Evolutionary conservation across 2,113 vertebrate species (phyloP).

Genomic region (Osmerus mordax): DNA sequence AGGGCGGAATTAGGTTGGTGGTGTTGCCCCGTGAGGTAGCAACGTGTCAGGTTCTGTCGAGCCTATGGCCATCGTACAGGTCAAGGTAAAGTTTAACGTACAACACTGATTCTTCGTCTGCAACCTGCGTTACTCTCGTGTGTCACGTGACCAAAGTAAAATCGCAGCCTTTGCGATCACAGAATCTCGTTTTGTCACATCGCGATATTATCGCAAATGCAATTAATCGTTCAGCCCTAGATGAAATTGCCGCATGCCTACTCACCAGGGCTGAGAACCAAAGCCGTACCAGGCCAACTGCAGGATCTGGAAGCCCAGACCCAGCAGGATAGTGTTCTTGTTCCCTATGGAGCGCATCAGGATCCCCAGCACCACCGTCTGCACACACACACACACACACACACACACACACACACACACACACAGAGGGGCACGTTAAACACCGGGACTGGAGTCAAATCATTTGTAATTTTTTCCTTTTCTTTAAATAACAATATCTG

Average conservation of each 20-base stretch:
- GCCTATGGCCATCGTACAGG: too few species aligned
- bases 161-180: too few species aligned
- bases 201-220: too few species aligned
- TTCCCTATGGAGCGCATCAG: conserved; percentile 90
- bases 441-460: neutral
- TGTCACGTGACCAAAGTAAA: too few species aligned
- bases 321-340: conserved; percentile 89
- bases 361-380: conserved; percentile 87
- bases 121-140: too few species aligned
- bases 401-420: neutral
- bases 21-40: too few species aligned
- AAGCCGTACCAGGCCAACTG: conserved; percentile 92
- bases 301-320: conserved; percentile 88
- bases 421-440: neutral
- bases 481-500: too few species aligned
- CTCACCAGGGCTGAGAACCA: conserved; percentile 90
- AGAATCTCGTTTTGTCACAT: too few species aligned
- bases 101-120: too few species aligned
- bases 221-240: neutral
- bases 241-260: conserved; percentile 4
- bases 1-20: too few species aligned
- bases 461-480: neutral
- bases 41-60: too few species aligned
- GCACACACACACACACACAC: conserved; percentile 25
- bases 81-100: too few species aligned